Evolutionary conservation across 2,797 vertebrate species (phyloP).

Genomic region (Nasua narica): DNA sequence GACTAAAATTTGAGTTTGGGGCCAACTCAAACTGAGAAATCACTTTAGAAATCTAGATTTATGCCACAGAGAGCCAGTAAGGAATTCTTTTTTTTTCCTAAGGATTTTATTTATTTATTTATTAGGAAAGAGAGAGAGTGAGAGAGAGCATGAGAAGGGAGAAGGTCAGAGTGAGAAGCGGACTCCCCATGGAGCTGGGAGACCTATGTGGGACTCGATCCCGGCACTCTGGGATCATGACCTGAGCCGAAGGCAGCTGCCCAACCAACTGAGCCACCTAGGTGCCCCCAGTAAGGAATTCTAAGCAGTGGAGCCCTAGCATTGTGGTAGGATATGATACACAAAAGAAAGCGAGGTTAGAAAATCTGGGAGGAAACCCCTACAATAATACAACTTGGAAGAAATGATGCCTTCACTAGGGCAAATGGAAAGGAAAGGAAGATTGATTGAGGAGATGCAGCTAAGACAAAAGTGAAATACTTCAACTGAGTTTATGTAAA

Average conservation of each 20-base stretch:
- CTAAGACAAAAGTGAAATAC: neutral
- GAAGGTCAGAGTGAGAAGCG: no score
- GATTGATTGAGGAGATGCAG: neutral
- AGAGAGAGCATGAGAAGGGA: no score
- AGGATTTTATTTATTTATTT: no score
- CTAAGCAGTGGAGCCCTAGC: neutral
- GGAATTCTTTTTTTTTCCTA: no score
- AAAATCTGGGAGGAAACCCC: neutral
- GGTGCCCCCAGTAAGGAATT: neutral
- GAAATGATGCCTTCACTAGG: neutral
- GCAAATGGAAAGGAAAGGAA: neutral
- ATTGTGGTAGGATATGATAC: neutral
- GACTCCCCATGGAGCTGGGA: no score
- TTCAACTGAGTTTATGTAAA: neutral
- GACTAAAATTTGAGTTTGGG: neutral
- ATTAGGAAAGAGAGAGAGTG: no score
- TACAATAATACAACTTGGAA: neutral
- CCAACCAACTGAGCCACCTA: no score
- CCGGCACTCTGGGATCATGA: no score
- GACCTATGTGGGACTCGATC: no score
- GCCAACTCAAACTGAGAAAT: neutral
- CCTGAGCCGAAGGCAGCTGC: no score
- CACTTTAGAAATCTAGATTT: neutral
- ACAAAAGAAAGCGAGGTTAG: neutral
- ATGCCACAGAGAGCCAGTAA: neutral